Base-by-base conservation (phyloP, 2,888 invertebrate genomes). In the Volucella zonaria region DNA sequence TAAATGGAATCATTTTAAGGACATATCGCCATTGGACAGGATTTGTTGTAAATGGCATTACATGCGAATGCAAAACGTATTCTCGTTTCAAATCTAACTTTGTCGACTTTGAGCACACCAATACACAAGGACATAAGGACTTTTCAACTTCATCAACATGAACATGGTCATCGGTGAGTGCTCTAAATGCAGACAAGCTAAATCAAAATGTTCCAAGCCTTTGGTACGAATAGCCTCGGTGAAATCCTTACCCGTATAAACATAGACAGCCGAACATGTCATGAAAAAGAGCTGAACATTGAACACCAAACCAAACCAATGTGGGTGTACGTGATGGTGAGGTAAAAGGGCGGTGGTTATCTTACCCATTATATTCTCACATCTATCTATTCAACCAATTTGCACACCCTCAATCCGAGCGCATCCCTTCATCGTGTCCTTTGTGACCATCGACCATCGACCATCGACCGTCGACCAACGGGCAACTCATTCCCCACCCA, bases 341-440 rank as follows among this genome's bases (percentile, higher is more conserved):
- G 52, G 47, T 67, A 43, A 40, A 14, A 31, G 51, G 45, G 47
- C 31, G 67, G 59, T 43, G 68, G 62, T 45, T 42, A 71, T 67
- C 59, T 73, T 40, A 52, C 45, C 71, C 47, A 77, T 78, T 82
- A 78, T 77, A 42, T 66, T 67, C 85, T 81, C 85, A 76, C 85
- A 85, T 85, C 85, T 85, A 59, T 81, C 85, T 85, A 81, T 85
- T 85, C 85, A 85, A 85, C 73, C 81, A 85, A 81, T 85, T 81
- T 85, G 85, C 85, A 85, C 81, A 81, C 76, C 81, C 73, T 85
- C 85, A 81, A 81, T 81, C 71, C 85, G 51, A 9, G 42, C 64
- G 47, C 56, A 58, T 56, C 40, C 42, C 75, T 66, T 61, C 66
- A 18, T 45, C 15, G 62, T 52, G 59, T 71, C 81, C 70, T 52